phyloP scores from a whole-genome alignment of 1,140 invertebrate genomes.

The Melitaea cinxia region DNA sequence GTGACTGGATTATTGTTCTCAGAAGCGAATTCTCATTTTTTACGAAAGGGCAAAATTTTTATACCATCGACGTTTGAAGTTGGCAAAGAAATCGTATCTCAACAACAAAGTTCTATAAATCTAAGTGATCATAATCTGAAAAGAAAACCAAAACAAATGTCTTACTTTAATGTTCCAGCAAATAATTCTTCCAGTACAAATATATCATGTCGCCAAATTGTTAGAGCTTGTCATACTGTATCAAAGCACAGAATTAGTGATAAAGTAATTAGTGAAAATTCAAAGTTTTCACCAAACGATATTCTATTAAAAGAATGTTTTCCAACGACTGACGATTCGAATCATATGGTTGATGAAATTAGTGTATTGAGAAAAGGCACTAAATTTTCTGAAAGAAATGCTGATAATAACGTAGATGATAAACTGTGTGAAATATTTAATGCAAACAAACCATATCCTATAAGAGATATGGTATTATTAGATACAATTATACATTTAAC shows the following conservation, averaged over 20 bases:
- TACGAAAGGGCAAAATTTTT: conserved; percentile 33
- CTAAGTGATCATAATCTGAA: background rate
- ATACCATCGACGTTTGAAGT: conserved; percentile 31
- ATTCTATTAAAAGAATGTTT: background rate
- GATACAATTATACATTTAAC: background rate
- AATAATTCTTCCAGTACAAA: background rate
- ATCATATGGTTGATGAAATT: background rate
- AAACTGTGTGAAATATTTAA: conserved; percentile 1
- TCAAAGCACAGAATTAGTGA: background rate
- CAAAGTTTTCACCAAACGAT: background rate
- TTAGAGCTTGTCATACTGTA: background rate
- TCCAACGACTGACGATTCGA: background rate
- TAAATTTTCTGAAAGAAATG: background rate
- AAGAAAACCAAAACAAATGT: background rate
- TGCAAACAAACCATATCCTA: background rate
- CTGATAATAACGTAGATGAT: background rate
- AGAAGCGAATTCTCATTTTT: conserved; percentile 8
- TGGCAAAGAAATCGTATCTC: background rate
- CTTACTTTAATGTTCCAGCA: background rate
- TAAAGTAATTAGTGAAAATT: background rate
- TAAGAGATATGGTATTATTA: conserved; percentile 3
- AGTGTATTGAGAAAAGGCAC: background rate
- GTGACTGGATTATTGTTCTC: background rate
- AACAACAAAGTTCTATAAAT: background rate
- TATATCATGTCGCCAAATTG: background rate